phyloP scores from a whole-genome alignment of 2,113 vertebrate species.

The Antigone vipio region DNA sequence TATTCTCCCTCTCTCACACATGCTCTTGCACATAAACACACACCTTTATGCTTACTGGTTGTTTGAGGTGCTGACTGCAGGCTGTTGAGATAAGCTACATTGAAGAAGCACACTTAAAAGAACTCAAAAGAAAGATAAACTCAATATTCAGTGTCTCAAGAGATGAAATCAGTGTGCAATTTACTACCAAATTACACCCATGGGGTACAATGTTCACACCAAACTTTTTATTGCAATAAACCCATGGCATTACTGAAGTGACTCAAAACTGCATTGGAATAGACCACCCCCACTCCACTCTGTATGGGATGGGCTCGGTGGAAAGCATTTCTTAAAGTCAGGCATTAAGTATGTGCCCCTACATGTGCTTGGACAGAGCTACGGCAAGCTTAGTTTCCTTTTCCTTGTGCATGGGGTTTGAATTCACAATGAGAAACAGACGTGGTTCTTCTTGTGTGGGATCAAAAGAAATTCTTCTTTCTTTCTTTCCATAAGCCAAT shows the following conservation, averaged over 20 bases:
- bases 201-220: background rate
- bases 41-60: background rate
- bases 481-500: background rate
- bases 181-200: background rate
- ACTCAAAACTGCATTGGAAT: background rate
- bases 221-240: background rate
- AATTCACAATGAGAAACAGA: background rate
- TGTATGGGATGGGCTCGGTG: fast-evolving
- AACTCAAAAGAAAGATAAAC: background rate
- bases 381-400: background rate
- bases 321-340: background rate
- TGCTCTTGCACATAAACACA: background rate
- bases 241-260: background rate
- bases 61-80: background rate
- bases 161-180: background rate
- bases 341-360: background rate
- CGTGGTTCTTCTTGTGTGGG: background rate
- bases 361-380: background rate
- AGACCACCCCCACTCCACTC: background rate
- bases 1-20: background rate
- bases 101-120: background rate
- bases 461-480: conserved; percentile 14
- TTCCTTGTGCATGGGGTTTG: background rate
- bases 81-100: background rate
- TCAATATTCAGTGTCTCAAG: background rate